phyloP scores from a whole-genome alignment of 2,113 vertebrate genomes.

The Dinomys branickii region DNA sequence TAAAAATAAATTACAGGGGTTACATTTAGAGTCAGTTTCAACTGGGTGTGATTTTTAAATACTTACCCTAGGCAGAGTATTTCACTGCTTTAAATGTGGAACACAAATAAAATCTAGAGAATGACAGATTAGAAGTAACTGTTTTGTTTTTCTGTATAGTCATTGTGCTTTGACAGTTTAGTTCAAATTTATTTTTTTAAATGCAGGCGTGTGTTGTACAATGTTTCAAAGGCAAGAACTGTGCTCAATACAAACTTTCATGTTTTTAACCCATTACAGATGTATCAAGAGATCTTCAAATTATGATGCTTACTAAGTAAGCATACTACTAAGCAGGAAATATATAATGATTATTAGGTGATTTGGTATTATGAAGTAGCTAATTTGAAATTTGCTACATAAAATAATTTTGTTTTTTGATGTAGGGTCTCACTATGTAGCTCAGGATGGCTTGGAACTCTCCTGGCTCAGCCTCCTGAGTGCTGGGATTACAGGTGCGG shows the following conservation, averaged over 20 bases:
- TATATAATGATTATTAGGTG: neutral
- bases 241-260: neutral
- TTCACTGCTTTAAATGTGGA: neutral
- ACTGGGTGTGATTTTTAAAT: neutral
- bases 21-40: neutral
- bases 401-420: conserved; percentile 1
- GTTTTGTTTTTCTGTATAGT: neutral
- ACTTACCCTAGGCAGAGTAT: neutral
- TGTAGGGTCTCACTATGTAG: no score
- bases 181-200: conserved; percentile 11
- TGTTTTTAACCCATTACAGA: neutral
- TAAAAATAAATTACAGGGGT: neutral
- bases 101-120: neutral
- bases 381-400: neutral
- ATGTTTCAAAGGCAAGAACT: neutral
- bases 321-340: neutral
- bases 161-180: neutral
- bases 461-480: no score
- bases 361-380: neutral
- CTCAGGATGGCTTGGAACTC: no score
- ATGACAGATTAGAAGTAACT: conserved; percentile 20
- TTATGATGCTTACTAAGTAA: neutral
- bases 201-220: neutral
- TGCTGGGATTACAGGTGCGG: no score
- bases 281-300: neutral